A percentile compares a stretch with the other conserved stretches of the same genome.
Conservation (phyloP, 2,888 invertebrate species). For the Sialis lutaria region DNA sequence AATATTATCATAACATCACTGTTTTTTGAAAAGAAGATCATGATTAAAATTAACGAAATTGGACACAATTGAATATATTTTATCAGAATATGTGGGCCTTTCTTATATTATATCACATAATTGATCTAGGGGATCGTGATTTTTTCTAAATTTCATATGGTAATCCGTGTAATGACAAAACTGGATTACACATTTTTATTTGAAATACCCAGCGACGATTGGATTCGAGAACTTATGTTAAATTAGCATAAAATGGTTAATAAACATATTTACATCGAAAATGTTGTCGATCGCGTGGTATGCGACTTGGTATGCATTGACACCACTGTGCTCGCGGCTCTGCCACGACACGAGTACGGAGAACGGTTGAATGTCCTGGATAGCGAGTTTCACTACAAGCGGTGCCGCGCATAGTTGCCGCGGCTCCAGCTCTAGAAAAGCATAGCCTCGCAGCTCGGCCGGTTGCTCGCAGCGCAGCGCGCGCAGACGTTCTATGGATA, state of each 20-base stretch:
- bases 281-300: conserved; percentile 53
- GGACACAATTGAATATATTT: too few relatives aligned
- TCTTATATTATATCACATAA: too few relatives aligned
- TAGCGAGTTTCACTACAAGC: conserved; percentile 64
- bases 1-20: background rate
- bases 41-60: background rate
- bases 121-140: too few relatives aligned
- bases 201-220: too few relatives aligned
- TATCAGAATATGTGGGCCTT: too few relatives aligned
- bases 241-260: too few relatives aligned
- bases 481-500: conserved; percentile 37
- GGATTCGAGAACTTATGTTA: too few relatives aligned
- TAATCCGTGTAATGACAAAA: too few relatives aligned
- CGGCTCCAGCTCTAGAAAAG: conserved; percentile 62
- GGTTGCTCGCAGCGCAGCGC: conserved; percentile 65
- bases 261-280: conserved; percentile 29
- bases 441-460: conserved; percentile 53
- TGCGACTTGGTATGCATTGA: conserved; percentile 71
- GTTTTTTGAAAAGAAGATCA: too few relatives aligned
- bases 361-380: conserved; percentile 76
- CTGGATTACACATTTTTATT: too few relatives aligned
- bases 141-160: too few relatives aligned
- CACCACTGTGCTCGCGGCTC: conserved; percentile 68
- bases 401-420: conserved; percentile 74
- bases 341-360: conserved; percentile 81